phyloP scores from a whole-genome alignment of 1,140 invertebrate genomes.

The Forficula auricularia region DNA sequence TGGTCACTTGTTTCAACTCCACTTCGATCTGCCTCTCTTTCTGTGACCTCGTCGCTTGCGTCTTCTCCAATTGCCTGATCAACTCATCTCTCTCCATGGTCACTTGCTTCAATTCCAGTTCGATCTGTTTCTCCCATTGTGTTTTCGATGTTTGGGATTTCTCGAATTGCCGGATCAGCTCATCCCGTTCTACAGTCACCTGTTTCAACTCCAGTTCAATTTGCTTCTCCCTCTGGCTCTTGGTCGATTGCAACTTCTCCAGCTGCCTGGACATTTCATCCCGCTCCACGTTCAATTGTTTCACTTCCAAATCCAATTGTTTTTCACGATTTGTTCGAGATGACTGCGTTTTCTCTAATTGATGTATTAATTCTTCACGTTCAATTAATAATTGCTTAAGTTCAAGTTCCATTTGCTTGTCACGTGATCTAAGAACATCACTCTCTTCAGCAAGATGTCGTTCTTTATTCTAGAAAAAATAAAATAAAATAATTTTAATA shows the following conservation, averaged over 20 bases:
- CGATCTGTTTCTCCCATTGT: conserved; percentile 50
- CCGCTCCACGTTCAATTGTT: conserved; percentile 64
- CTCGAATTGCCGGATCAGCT: conserved; percentile 71
- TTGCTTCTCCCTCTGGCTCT: conserved; percentile 64
- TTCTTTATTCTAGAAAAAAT: no score
- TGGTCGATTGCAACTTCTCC: conserved; percentile 61
- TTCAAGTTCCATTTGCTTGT: conserved; percentile 49
- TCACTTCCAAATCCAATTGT: conserved; percentile 61
- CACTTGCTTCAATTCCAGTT: conserved; percentile 66
- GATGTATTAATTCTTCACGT: conserved; percentile 68
- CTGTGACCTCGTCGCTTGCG: conserved; percentile 34
- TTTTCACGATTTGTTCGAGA: no score
- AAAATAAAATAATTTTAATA: no score
- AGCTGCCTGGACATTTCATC: conserved; percentile 74
- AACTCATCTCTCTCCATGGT: conserved; percentile 71
- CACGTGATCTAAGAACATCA: no score
- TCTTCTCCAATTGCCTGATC: conserved; percentile 75
- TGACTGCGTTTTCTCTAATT: conserved; percentile 74
- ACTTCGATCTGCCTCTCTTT: no score
- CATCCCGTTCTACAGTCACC: conserved; percentile 65
- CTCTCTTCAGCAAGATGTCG: no score
- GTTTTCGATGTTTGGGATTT: conserved; percentile 45
- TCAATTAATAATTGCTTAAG: conserved; percentile 69
- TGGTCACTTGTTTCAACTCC: conserved; percentile 29
- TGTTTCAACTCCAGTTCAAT: conserved; percentile 70